Conservation (phyloP, 2,797 vertebrate genomes). For the Micromesistius poutassou region DNA sequence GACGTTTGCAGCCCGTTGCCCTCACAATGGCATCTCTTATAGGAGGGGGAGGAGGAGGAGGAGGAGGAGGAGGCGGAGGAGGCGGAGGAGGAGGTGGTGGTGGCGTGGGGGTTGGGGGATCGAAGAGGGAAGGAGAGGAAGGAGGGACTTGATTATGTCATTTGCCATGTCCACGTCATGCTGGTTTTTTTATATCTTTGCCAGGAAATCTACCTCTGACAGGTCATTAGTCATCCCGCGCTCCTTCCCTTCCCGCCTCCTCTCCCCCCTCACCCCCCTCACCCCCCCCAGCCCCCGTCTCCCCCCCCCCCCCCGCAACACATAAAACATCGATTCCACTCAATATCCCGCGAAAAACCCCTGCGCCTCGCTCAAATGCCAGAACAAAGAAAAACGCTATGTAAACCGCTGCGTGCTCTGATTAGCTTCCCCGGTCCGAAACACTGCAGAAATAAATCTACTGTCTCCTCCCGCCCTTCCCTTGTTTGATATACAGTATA, state of each 20-base stretch:
- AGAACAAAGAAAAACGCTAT: slow-evolving; percentile 68
- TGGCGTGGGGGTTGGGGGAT: background rate
- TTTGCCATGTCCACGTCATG: slow-evolving; percentile 75
- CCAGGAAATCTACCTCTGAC: slow-evolving; percentile 76
- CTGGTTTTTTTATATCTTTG: slow-evolving; percentile 68
- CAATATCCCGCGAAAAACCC: slow-evolving; percentile 64
- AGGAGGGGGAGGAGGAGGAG: background rate
- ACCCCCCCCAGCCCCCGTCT: slow-evolving; percentile 43
- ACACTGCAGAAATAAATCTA: slow-evolving; percentile 63
- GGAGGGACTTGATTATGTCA: slow-evolving; percentile 73
- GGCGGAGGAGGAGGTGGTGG: background rate
- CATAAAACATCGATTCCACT: slow-evolving; percentile 71
- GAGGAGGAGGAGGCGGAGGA: background rate
- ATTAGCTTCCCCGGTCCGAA: slow-evolving; percentile 65
- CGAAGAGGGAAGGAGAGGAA: slow-evolving; percentile 17
- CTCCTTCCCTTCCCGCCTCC: background rate
- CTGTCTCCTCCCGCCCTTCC: slow-evolving; percentile 40
- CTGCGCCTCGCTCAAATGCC: slow-evolving; percentile 54
- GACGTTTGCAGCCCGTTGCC: slow-evolving; percentile 67
- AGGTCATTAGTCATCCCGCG: slow-evolving; percentile 72
- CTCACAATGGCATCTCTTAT: slow-evolving; percentile 63
- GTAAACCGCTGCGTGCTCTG: slow-evolving; percentile 66
- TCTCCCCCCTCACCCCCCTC: background rate
- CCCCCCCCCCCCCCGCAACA: slow-evolving; percentile 54
- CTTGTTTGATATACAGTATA: slow-evolving; percentile 66